phyloP scores from a whole-genome alignment of 1,140 invertebrate genomes.

The Drosophila mauritiana region DNA sequence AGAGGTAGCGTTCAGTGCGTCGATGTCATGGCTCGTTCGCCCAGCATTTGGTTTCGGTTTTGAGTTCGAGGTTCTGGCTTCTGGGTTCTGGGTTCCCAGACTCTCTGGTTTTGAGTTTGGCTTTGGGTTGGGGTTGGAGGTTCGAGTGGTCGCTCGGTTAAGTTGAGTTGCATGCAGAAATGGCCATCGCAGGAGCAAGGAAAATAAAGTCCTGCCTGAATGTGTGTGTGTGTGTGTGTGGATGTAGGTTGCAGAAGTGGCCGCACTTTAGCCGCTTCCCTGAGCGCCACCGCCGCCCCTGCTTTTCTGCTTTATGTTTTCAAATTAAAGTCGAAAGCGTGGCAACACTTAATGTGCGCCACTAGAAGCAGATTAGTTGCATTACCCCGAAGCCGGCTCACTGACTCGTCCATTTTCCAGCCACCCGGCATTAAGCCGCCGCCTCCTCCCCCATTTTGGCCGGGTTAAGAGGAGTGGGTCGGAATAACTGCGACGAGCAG shows the following conservation, averaged over 20 bases:
- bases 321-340: constrained; percentile 82
- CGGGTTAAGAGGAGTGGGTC: not conserved
- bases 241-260: constrained; percentile 47
- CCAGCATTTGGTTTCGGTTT: constrained; percentile 35
- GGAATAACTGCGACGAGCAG: constrained; percentile 1
- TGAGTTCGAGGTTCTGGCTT: constrained; percentile 3
- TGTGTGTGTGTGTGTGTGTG: not conserved
- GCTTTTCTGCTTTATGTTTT: constrained; percentile 74
- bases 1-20: constrained; percentile 6
- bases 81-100: constrained; percentile 1
- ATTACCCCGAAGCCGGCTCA: constrained; percentile 54
- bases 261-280: constrained; percentile 54
- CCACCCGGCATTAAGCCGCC: not conserved
- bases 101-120: constrained; percentile 11
- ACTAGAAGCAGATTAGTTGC: constrained; percentile 82
- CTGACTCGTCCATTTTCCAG: constrained; percentile 34
- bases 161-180: constrained; percentile 69
- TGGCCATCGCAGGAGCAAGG: constrained; percentile 35
- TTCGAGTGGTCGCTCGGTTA: constrained; percentile 65
- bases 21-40: constrained; percentile 44
- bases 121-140: not conserved
- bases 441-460: not conserved
- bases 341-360: constrained; percentile 82
- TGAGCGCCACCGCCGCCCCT: constrained; percentile 3
- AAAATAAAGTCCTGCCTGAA: constrained; percentile 19